Percentiles rank a stretch among this genome's conserved stretches.
phyloP scores from a whole-genome alignment of 2,888 invertebrate genomes.

The Andrena haemorrhoa region DNA sequence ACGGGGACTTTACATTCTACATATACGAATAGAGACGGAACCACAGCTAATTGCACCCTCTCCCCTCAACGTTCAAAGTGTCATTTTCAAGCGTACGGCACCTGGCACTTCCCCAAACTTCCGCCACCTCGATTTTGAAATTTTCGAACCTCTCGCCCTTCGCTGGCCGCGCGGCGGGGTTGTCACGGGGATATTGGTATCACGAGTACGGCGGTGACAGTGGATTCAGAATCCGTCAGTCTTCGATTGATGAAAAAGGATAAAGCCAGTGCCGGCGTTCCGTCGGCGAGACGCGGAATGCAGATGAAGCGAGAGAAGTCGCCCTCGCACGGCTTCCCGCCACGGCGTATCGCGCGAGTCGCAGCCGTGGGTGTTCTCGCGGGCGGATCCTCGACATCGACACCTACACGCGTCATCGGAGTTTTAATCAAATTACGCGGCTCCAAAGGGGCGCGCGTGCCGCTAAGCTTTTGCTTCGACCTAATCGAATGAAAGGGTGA shows the following conservation, averaged over 20 bases:
- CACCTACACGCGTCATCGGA: constrained; percentile 69
- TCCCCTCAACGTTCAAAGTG: no score
- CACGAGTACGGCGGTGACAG: neutral
- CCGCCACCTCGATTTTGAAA: no score
- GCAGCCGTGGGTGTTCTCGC: constrained; percentile 23
- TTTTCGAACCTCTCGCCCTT: no score
- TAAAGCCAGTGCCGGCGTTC: neutral
- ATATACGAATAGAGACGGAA: no score
- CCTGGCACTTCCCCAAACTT: no score
- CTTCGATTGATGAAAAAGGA: neutral
- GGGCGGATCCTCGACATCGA: constrained; percentile 60
- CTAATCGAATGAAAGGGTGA: constrained; percentile 71
- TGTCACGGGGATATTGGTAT: no score
- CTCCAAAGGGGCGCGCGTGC: constrained; percentile 61
- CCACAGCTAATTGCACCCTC: no score
- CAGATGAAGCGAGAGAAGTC: constrained; percentile 45
- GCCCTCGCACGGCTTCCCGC: constrained; percentile 36
- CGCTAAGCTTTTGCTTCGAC: constrained; percentile 71
- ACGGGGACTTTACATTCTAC: no score
- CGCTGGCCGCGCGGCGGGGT: no score
- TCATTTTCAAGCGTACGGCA: no score
- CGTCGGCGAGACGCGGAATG: constrained; percentile 18
- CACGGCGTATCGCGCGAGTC: neutral
- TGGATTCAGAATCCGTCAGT: neutral
- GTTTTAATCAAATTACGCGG: constrained; percentile 72